A percentile compares a stretch with the other conserved stretches of the same genome.
Conservation (phyloP, 2,888 invertebrate genomes). For the Ophioninae sp. region DNA sequence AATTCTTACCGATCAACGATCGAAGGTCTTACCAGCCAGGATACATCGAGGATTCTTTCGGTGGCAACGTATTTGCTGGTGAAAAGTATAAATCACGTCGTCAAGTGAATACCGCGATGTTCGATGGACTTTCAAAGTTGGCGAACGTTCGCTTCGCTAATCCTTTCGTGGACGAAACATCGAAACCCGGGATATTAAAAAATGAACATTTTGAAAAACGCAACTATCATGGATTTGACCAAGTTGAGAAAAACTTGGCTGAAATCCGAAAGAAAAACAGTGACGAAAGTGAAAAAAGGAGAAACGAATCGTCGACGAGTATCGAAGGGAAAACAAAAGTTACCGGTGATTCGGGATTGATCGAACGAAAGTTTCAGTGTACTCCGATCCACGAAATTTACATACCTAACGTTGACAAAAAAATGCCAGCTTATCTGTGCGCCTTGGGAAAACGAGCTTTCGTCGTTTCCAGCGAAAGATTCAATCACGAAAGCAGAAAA, state of each 20-base stretch:
- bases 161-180: background rate
- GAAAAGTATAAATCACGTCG: slow-evolving; percentile 37
- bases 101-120: slow-evolving; percentile 63
- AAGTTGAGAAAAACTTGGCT: slow-evolving; percentile 14
- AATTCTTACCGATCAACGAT: background rate
- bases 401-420: slow-evolving; percentile 67
- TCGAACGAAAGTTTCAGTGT: slow-evolving; percentile 67
- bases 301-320: slow-evolving; percentile 23
- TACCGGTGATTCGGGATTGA: slow-evolving; percentile 23
- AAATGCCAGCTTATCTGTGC: slow-evolving; percentile 71
- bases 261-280: background rate
- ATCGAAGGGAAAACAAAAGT: slow-evolving; percentile 34
- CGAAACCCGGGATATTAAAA: slow-evolving; percentile 21
- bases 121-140: slow-evolving; percentile 70
- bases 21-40: background rate
- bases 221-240: background rate
- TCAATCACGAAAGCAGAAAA: slow-evolving; percentile 68
- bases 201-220: slow-evolving; percentile 30
- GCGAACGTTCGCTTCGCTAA: slow-evolving; percentile 67
- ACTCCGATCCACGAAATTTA: slow-evolving; percentile 67
- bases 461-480: slow-evolving; percentile 72
- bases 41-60: background rate
- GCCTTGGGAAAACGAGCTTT: slow-evolving; percentile 67
- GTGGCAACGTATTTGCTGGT: background rate
- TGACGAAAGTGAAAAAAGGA: background rate